Base-by-base conservation (phyloP, 1,140 invertebrate genomes). In the Eubasilissa regina region DNA sequence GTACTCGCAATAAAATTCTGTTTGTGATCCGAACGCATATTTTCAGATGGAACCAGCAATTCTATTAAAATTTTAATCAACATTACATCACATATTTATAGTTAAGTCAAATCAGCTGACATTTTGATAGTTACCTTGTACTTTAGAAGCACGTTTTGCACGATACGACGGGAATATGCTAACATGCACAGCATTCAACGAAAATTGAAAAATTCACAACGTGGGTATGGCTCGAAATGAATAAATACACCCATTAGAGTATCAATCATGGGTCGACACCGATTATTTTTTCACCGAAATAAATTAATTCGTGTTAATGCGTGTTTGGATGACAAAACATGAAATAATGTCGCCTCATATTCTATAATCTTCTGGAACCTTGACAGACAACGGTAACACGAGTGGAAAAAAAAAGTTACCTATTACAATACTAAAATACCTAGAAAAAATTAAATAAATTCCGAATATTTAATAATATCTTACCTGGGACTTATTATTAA, bases 291-390 rank as follows among this genome's bases (percentile, higher is more conserved):
- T 35, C 25, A 3, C 1, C 25, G 25, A 6, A 35, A 35, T 35
- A 35, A 35, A 35, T 35, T 35, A 3, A 6, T 35, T 6, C 25
- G 25, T 35, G 25, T 44, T 45, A 56, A 56, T 15, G 35, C 70
- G 44, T 55, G 17, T 56, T 74, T 13, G 17, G 25, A 74, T 74
- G 70, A 74, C 70, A 53, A 55, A 55, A 74, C 53, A 55, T 55
- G 51, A 74, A 74, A 74, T 55, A 43, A 44, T 43, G 56, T 8
- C 62, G 43, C 43, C 21, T 62, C 7, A 7, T 35, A 64, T 77
- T 77, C 75, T 77, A 68, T 55, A 45, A 76, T 76, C 55, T 76
- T 76, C 75, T 76, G 13, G 75, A 64, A 76, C 75, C 75, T 76
- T 76, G 75, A 76, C 75, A 76, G 75, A 21, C 75, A 45, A 64